Percentiles rank a stretch among this genome's conserved stretches.
phyloP scores from a whole-genome alignment of 1,140 invertebrate species.

The Camponotus pennsylvanicus region DNA sequence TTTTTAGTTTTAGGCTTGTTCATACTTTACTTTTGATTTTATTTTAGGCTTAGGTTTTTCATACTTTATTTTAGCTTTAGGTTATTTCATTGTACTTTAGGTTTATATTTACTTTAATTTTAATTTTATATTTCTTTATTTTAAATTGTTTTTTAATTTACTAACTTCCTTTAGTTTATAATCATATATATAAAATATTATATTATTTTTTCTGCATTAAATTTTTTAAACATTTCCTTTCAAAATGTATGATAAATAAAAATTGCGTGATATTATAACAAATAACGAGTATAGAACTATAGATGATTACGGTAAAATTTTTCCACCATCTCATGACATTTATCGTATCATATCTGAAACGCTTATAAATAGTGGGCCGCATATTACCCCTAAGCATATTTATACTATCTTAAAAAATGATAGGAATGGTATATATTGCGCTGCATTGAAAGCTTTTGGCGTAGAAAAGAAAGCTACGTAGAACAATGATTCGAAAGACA shows the following conservation, averaged over 20 bases:
- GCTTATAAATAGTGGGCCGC: neutral
- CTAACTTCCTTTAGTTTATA: too few relatives aligned
- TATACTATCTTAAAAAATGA: neutral
- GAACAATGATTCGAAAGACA: neutral
- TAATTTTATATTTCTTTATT: too few relatives aligned
- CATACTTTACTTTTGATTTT: too few relatives aligned
- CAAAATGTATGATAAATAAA: neutral
- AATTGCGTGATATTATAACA: neutral
- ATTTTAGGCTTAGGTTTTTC: too few relatives aligned
- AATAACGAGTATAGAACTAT: neutral
- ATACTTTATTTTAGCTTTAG: too few relatives aligned
- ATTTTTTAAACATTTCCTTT: neutral
- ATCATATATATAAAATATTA: too few relatives aligned
- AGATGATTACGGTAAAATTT: neutral
- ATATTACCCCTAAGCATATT: conserved; percentile 7
- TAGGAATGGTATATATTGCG: neutral
- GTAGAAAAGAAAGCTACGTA: neutral
- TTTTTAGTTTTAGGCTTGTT: too few relatives aligned
- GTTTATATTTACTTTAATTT: too few relatives aligned
- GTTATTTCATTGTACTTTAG: too few relatives aligned
- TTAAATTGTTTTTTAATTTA: too few relatives aligned
- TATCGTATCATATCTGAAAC: neutral
- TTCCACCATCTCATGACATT: neutral
- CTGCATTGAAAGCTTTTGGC: neutral
- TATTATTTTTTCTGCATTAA: too few relatives aligned